Percentiles rank a stretch among this genome's conserved stretches.
Conservation (phyloP, 2,888 invertebrate species). For the Dynastes maya region DNA sequence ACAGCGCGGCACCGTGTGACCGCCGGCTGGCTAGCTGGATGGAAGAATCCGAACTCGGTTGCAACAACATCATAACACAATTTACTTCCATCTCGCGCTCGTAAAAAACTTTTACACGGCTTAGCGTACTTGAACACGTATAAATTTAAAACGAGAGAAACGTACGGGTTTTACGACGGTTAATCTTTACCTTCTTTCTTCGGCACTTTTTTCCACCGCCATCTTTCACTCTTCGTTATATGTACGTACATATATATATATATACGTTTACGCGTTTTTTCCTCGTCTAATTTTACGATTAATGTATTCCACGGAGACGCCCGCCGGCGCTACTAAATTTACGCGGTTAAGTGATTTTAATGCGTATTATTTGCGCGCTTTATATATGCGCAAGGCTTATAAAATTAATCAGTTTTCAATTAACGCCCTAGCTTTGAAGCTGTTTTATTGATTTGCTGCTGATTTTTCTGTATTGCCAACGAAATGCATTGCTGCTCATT, state of each 20-base stretch:
- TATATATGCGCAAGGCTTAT: too few relatives aligned
- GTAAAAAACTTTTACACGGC: slow-evolving; percentile 47
- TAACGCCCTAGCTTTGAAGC: too few relatives aligned
- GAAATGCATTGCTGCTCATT: too few relatives aligned
- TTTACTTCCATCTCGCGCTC: slow-evolving; percentile 49
- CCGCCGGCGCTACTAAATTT: neutral
- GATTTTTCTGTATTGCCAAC: too few relatives aligned
- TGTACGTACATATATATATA: too few relatives aligned
- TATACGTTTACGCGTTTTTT: neutral
- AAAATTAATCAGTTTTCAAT: too few relatives aligned
- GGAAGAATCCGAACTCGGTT: slow-evolving; percentile 47
- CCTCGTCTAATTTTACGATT: slow-evolving; percentile 16
- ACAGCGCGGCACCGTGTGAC: too few relatives aligned
- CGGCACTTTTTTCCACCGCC: neutral
- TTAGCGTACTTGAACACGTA: slow-evolving; percentile 40
- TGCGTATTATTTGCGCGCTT: neutral
- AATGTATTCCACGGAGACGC: slow-evolving; percentile 6
- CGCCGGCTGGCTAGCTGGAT: neutral
- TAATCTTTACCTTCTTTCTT: slow-evolving; percentile 32
- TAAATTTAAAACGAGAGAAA: slow-evolving; percentile 39
- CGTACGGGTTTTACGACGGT: slow-evolving; percentile 44
- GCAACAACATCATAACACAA: slow-evolving; percentile 51
- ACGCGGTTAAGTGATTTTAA: slow-evolving; percentile 2
- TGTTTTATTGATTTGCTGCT: too few relatives aligned
- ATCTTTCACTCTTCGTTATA: slow-evolving; percentile 7